Conservation (phyloP, 2,888 invertebrate genomes). For the Schizaphis graminum region DNA sequence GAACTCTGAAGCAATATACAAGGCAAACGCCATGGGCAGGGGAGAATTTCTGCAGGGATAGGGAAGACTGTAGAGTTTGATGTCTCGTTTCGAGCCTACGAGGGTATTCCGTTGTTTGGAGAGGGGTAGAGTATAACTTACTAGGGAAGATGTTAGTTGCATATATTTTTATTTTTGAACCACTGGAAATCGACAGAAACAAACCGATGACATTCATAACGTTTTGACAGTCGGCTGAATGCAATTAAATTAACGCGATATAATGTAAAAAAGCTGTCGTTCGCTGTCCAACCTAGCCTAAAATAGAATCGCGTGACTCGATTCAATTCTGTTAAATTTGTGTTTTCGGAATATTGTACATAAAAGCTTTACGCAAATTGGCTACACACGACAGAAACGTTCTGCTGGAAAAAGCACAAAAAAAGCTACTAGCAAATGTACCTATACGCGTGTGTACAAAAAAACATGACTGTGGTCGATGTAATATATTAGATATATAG, state of each 20-base stretch:
- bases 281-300: background rate
- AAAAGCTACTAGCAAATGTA: background rate
- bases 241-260: slow-evolving; percentile 46
- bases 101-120: background rate
- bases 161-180: slow-evolving; percentile 10
- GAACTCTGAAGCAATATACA: background rate
- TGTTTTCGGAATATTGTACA: slow-evolving; percentile 8
- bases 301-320: slow-evolving; percentile 44
- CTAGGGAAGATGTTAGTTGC: background rate
- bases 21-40: background rate
- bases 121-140: background rate
- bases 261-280: background rate
- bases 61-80: background rate
- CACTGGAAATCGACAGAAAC: slow-evolving; percentile 36
- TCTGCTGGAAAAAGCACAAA: background rate
- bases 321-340: slow-evolving; percentile 25
- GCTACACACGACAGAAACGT: background rate
- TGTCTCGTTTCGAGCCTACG: background rate
- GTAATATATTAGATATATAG: background rate
- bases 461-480: background rate
- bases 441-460: background rate
- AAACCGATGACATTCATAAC: slow-evolving; percentile 30
- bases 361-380: slow-evolving; percentile 58
- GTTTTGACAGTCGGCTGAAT: slow-evolving; percentile 33
- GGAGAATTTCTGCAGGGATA: background rate